phyloP scores from a whole-genome alignment of 2,797 vertebrate species.

The Cyprinodon diabolis region DNA sequence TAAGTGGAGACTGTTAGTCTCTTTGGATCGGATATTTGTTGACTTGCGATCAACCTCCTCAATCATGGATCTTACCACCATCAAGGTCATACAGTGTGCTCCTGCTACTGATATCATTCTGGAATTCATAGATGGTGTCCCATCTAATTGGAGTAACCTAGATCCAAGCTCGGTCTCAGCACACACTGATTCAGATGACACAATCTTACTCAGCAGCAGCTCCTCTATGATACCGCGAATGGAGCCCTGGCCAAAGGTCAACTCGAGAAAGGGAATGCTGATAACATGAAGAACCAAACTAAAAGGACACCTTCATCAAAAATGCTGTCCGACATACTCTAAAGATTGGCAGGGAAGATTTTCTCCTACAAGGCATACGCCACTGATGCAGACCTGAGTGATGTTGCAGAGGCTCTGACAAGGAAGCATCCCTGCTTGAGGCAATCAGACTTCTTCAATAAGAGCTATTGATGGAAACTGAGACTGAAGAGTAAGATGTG shows the following conservation, averaged over 20 bases:
- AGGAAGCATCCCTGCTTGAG: conserved; percentile 28
- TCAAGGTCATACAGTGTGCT: no score
- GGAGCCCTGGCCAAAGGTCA: conserved; percentile 2
- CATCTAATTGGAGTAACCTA: not conserved
- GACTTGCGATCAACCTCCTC: no score
- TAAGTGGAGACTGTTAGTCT: no score
- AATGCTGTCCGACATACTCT: conserved; percentile 27
- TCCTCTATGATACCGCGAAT: not conserved
- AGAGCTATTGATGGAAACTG: conserved; percentile 31
- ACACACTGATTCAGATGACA: conserved; percentile 10
- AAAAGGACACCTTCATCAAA: conserved; percentile 5
- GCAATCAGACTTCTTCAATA: conserved; percentile 36
- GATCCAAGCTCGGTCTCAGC: not conserved
- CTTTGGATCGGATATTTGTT: no score
- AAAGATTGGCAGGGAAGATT: conserved; percentile 28
- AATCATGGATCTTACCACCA: no score
- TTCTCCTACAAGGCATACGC: conserved; percentile 32
- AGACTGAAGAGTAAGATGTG: conserved; percentile 26
- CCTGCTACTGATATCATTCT: not conserved
- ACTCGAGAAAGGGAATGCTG: conserved; percentile 1
- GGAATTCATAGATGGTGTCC: no score
- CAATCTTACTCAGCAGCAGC: conserved; percentile 10
- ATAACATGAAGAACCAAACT: conserved; percentile 2
- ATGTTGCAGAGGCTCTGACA: conserved; percentile 36
- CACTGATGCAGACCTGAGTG: conserved; percentile 30